Conservation (phyloP, 2,797 vertebrate species). For the Eulemur rubriventer region DNA sequence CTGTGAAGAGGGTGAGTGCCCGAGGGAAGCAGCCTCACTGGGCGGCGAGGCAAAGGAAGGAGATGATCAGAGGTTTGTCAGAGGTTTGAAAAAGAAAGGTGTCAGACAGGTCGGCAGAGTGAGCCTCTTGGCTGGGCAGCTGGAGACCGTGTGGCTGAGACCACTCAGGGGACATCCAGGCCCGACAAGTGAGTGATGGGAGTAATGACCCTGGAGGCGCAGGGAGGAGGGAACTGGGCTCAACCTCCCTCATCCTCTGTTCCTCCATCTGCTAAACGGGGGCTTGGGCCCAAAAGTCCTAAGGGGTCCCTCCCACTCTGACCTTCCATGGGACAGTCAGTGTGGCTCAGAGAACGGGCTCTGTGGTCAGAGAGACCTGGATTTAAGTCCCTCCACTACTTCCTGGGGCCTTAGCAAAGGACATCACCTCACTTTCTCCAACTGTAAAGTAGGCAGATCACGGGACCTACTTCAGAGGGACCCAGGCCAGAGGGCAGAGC, state of each 20-base stretch:
- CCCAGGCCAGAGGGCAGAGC: neutral
- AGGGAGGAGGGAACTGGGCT: neutral
- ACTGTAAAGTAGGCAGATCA: neutral
- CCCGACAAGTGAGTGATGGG: neutral
- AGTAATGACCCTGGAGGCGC: too few species aligned
- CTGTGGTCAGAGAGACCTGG: neutral
- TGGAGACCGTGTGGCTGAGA: rapidly evolving
- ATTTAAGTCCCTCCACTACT: neutral
- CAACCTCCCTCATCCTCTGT: neutral
- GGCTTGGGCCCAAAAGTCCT: neutral
- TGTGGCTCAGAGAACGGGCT: neutral
- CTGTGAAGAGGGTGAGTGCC: rapidly evolving
- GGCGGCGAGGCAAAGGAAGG: rapidly evolving
- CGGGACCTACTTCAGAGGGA: rapidly evolving
- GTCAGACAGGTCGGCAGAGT: rapidly evolving
- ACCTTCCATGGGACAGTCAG: neutral
- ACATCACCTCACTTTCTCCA: neutral
- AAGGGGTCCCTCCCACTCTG: too few species aligned
- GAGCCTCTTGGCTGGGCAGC: neutral
- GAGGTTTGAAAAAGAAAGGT: neutral
- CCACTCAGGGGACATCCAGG: neutral
- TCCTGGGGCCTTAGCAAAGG: neutral
- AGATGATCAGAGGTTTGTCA: too few species aligned
- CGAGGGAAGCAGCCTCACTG: too few species aligned
- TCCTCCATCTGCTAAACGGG: neutral